Evolutionary conservation across 2,888 invertebrate genomes (phyloP).

Genomic region (Tyria jacobaeae): DNA sequence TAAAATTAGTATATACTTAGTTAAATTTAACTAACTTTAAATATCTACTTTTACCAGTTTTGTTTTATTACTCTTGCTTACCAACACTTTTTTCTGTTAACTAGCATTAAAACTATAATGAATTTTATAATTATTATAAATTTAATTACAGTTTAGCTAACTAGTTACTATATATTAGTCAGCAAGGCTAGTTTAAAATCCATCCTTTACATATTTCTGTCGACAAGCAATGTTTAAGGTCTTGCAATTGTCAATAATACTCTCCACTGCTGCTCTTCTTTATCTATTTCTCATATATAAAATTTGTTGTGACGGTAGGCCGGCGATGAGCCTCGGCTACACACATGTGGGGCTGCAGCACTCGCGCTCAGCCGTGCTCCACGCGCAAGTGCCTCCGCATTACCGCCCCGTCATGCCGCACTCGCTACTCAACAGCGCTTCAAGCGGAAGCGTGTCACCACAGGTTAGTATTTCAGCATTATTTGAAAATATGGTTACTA

Average conservation of each 20-base stretch:
- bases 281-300: background rate
- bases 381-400: slow-evolving; percentile 86
- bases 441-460: slow-evolving; percentile 88
- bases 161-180: too few relatives aligned
- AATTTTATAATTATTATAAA: too few relatives aligned
- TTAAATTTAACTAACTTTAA: too few relatives aligned
- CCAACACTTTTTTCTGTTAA: too few relatives aligned
- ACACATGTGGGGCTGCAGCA: slow-evolving; percentile 86
- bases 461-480: slow-evolving; percentile 59
- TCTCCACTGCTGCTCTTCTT: background rate
- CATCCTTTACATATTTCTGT: too few relatives aligned
- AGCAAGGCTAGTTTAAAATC: background rate
- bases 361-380: slow-evolving; percentile 91
- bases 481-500: background rate
- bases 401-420: slow-evolving; percentile 82
- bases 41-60: too few relatives aligned
- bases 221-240: background rate
- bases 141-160: too few relatives aligned
- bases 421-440: slow-evolving; percentile 86
- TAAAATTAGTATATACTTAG: too few relatives aligned
- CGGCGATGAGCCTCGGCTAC: slow-evolving; percentile 79
- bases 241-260: background rate
- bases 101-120: too few relatives aligned
- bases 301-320: slow-evolving; percentile 58
- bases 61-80: too few relatives aligned